Base-by-base conservation (phyloP, 2,113 vertebrate genomes). In the Phaethon lepturus region DNA sequence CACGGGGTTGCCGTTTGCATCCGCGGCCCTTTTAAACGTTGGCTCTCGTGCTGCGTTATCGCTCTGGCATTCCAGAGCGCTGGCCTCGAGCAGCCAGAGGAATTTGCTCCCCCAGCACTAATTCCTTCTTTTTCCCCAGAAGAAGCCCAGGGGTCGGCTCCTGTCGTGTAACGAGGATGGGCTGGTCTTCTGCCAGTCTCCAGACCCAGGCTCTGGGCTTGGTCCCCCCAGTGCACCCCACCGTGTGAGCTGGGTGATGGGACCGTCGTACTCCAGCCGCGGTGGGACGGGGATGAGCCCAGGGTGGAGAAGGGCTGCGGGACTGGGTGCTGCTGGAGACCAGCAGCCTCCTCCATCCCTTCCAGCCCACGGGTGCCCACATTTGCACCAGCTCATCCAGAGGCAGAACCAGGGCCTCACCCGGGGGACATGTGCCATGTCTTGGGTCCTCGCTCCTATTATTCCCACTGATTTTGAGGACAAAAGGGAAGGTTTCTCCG, bases 21-120 rank as follows among this genome's bases (percentile, higher is more conserved):
- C 91, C 28, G 1, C 80, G 88, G 89, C 76, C 62, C 88, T 60
- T 89, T 72, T 60, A 85, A 91, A 67, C 7, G 6, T 72, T 92
- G 5, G 1, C 50, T 80, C 55, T 26, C 29, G 12, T 94, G 90
- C 86, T 0, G 35, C 33, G 58, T 96, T 97, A 97, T 93, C 86
- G 4, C 91, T 93, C 91, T 25, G 62, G 86, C 86, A 95, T 96
- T 97, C 95, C 95, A 38, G 68, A 93, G 68, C 0, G 18, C 91
- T 80, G 42, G 93, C 91, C 95, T 93, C 93, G 44, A 91, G 89
- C 80, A 82, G 93, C 73, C 9, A 0, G 66, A 97, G 95, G 94
- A 97, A 97, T 97, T 95, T 94, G 93, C 94, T 97, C 77, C 91
- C 69, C 26, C 13, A 95, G 93, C 59, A 15, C 52, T 94, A 94